Percentiles rank a stretch among this genome's conserved stretches.
These are phyloP conservation scores for Heliconius hermathena DNA, from an alignment of 1,140 invertebrate species.

Conservation along the genomic window DNA sequence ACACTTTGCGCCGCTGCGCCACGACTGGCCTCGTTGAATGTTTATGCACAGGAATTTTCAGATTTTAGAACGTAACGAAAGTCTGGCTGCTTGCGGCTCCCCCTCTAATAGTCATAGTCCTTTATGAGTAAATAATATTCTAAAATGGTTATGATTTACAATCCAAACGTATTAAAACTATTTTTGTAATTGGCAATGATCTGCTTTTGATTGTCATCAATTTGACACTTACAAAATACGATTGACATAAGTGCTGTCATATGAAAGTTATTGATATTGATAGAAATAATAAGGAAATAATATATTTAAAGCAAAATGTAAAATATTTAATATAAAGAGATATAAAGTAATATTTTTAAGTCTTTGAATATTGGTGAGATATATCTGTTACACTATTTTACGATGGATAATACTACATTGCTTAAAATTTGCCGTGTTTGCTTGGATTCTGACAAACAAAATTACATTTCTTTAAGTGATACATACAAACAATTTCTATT, in stretches of 20 bases:
- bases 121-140: too few relatives aligned
- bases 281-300: not conserved
- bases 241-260: not conserved
- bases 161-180: too few relatives aligned
- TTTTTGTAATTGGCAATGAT: too few relatives aligned
- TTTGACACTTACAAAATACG: not conserved
- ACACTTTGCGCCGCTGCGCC: too few relatives aligned
- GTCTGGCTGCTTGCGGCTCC: too few relatives aligned
- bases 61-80: too few relatives aligned
- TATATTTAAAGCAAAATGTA: not conserved
- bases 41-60: too few relatives aligned
- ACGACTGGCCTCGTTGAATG: too few relatives aligned
- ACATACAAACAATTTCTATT: slow-evolving; percentile 54
- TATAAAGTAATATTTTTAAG: not conserved
- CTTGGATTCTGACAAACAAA: slow-evolving; percentile 31
- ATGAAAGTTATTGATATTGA: not conserved
- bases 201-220: too few relatives aligned
- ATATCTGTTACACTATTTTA: not conserved
- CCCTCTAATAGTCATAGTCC: too few relatives aligned
- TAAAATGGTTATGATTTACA: too few relatives aligned
- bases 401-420: not conserved
- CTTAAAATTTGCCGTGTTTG: slow-evolving; percentile 42
- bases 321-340: not conserved
- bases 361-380: not conserved
- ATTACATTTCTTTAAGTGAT: slow-evolving; percentile 47